phyloP scores from a whole-genome alignment of 2,113 vertebrate species.

The Prietella phreatophila region DNA sequence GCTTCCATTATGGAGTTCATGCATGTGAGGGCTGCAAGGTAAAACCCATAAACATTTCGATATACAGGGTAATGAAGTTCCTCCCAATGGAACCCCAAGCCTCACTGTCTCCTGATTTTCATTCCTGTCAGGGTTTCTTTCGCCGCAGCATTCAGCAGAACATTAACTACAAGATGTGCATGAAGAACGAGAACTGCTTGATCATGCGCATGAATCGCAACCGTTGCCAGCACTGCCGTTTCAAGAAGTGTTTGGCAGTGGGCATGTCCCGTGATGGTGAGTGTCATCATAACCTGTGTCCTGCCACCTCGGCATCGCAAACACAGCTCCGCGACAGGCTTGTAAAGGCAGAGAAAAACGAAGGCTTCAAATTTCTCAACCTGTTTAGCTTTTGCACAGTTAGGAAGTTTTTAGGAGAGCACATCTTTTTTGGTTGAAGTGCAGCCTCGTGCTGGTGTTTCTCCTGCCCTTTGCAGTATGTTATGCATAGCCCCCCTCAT shows the following conservation, averaged over 20 bases:
- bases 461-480: slow-evolving; percentile 36
- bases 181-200: slow-evolving; percentile 79
- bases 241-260: slow-evolving; percentile 80
- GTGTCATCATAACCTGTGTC: slow-evolving; percentile 41
- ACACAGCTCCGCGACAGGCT: neutral
- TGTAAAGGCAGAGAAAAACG: neutral
- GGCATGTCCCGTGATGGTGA: slow-evolving; percentile 83
- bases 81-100: neutral
- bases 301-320: neutral
- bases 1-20: slow-evolving; percentile 81
- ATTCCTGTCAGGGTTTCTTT: slow-evolving; percentile 72
- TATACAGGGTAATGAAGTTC: neutral
- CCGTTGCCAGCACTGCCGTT: slow-evolving; percentile 80
- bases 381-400: slow-evolving; percentile 42
- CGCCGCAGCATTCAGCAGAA: slow-evolving; percentile 81
- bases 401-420: slow-evolving; percentile 44
- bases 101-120: slow-evolving; percentile 27
- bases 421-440: slow-evolving; percentile 41
- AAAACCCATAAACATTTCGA: slow-evolving; percentile 27
- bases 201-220: slow-evolving; percentile 82
- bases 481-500: slow-evolving; percentile 47
- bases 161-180: slow-evolving; percentile 82
- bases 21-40: slow-evolving; percentile 82
- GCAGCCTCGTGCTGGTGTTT: slow-evolving; percentile 53
- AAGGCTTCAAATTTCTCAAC: slow-evolving; percentile 29